Percentiles rank a stretch among this genome's conserved stretches.
phyloP scores from a whole-genome alignment of 1,140 invertebrate species.

The Papilio aristodemus region DNA sequence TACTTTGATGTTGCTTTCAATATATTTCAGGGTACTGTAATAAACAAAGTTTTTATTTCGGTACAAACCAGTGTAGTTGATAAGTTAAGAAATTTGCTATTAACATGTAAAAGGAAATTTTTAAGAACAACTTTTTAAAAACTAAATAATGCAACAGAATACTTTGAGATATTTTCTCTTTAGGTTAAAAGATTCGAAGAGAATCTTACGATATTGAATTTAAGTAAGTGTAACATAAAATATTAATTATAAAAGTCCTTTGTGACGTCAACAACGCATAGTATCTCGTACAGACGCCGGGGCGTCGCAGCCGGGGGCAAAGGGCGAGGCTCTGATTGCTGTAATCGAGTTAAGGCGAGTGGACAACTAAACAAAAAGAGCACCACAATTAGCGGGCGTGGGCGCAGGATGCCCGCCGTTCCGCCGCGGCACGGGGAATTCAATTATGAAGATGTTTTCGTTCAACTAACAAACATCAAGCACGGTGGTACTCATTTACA shows the following conservation, averaged over 20 bases:
- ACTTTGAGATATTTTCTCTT: not conserved
- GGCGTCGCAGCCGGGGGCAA: constrained; percentile 61
- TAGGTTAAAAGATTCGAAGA: not conserved
- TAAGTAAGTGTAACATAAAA: constrained; percentile 29
- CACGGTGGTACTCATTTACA: constrained; percentile 33
- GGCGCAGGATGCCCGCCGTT: constrained; percentile 71
- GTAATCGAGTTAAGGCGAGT: constrained; percentile 73
- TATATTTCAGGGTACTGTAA: constrained; percentile 2
- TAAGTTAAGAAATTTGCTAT: no score
- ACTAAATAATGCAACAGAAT: no score
- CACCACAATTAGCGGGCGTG: constrained; percentile 67
- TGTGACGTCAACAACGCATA: constrained; percentile 12
- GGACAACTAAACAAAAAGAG: constrained; percentile 75
- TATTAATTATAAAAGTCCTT: not conserved
- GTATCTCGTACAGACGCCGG: constrained; percentile 47
- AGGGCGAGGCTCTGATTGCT: constrained; percentile 73
- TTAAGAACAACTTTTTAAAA: no score
- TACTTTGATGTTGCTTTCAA: not conserved
- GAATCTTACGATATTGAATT: no score
- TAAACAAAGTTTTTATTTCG: not conserved
- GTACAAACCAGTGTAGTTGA: not conserved
- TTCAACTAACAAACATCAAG: constrained; percentile 53
- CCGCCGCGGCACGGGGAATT: constrained; percentile 55
- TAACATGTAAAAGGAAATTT: no score
- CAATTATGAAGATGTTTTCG: constrained; percentile 58